phyloP scores from a whole-genome alignment of 2,113 vertebrate genomes.

The Gorilla gorilla region DNA sequence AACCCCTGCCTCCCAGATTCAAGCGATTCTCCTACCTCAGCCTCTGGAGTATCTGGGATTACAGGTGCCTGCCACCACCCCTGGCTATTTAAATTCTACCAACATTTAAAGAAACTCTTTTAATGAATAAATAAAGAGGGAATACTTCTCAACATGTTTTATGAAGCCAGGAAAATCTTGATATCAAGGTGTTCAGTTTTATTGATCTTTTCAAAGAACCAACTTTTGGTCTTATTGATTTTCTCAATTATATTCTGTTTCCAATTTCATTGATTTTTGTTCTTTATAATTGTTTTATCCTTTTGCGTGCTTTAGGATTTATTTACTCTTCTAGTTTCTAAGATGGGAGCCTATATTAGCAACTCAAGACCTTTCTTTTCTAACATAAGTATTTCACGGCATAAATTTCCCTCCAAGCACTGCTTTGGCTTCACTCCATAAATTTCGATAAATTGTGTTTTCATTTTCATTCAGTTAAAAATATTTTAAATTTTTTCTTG shows the following conservation, averaged over 20 bases:
- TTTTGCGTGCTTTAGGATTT: neutral
- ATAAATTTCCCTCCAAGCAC: no score
- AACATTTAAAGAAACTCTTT: neutral
- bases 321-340: neutral
- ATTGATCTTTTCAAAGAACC: neutral
- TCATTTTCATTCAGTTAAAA: slow-evolving; percentile 37
- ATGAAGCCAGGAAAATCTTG: neutral
- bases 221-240: neutral
- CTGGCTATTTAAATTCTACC: neutral
- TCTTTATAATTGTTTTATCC: neutral
- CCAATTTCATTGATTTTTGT: neutral
- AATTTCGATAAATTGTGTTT: neutral
- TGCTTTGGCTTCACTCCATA: neutral
- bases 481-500: neutral
- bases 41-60: no score
- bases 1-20: no score
- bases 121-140: neutral
- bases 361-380: neutral
- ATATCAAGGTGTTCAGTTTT: neutral
- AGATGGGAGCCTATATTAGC: neutral
- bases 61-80: no score
- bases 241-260: neutral
- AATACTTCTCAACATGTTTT: neutral
- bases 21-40: no score
- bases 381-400: no score